A percentile compares a stretch with the other conserved stretches of the same genome.
Conservation (phyloP, 2,888 invertebrate species). For the Dromius quadrimaculatus region DNA sequence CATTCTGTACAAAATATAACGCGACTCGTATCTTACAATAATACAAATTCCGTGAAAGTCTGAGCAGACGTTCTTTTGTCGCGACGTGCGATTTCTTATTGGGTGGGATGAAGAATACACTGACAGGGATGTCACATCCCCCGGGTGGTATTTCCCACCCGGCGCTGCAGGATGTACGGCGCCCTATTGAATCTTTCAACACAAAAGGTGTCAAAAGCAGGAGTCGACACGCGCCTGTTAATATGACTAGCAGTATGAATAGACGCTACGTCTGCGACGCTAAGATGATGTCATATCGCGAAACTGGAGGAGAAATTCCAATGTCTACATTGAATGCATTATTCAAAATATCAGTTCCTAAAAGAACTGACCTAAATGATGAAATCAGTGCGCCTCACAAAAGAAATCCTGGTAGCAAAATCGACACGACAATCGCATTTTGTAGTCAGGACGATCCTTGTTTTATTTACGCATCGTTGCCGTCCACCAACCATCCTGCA, state of each 20-base stretch:
- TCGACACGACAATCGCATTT: constrained; percentile 58
- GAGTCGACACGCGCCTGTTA: constrained; percentile 56
- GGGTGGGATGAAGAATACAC: not conserved
- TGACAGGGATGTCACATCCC: constrained; percentile 20
- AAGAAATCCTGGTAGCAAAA: constrained; percentile 54
- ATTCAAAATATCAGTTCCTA: no score
- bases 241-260: constrained; percentile 57
- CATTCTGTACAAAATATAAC: no score
- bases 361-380: no score
- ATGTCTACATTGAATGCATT: not conserved
- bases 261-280: constrained; percentile 29
- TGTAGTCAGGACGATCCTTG: constrained; percentile 55
- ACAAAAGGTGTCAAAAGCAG: constrained; percentile 58
- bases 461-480: constrained; percentile 57
- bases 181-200: constrained; percentile 57
- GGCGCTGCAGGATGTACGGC: constrained; percentile 15
- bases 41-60: constrained; percentile 17
- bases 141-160: constrained; percentile 11
- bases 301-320: constrained; percentile 4
- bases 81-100: no score
- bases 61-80: constrained; percentile 1
- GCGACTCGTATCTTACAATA: no score
- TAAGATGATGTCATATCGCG: constrained; percentile 7
- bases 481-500: constrained; percentile 54
- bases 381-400: no score